phyloP scores from a whole-genome alignment of 1,140 invertebrate genomes.

The Drosophila asahinai region DNA sequence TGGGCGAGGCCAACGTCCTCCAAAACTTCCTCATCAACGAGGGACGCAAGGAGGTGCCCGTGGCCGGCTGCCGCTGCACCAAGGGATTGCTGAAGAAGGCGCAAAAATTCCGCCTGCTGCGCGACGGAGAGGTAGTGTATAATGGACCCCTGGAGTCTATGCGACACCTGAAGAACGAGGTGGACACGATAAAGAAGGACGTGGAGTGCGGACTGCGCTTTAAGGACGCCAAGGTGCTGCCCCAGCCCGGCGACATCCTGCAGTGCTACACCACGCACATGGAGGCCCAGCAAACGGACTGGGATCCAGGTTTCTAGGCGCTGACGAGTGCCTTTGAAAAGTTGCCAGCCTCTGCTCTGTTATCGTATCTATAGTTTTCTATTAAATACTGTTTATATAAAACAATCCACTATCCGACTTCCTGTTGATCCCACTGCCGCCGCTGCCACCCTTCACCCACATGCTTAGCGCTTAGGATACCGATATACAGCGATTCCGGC shows the following conservation, averaged over 20 bases:
- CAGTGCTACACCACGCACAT: conserved; percentile 90
- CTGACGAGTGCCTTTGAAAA: not conserved
- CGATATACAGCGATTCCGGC: conserved; percentile 26
- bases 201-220: conserved; percentile 95
- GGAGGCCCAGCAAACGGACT: conserved; percentile 89
- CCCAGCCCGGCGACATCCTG: conserved; percentile 92
- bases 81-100: conserved; percentile 92
- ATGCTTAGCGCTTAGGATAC: conserved; percentile 77
- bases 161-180: conserved; percentile 95
- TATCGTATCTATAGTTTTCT: conserved; percentile 67
- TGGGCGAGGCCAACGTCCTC: conserved; percentile 94
- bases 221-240: conserved; percentile 87
- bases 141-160: conserved; percentile 92
- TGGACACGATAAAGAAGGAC: conserved; percentile 92
- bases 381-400: conserved; percentile 77
- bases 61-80: conserved; percentile 94
- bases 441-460: conserved; percentile 80
- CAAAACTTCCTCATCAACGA: conserved; percentile 94
- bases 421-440: conserved; percentile 68
- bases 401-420: conserved; percentile 73
- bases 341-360: conserved; percentile 27
- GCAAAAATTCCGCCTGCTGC: conserved; percentile 89
- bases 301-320: conserved; percentile 93
- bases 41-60: conserved; percentile 92
- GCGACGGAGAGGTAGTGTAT: conserved; percentile 90